phyloP scores from a whole-genome alignment of 2,888 invertebrate genomes.

The Terebella lapidaria region DNA sequence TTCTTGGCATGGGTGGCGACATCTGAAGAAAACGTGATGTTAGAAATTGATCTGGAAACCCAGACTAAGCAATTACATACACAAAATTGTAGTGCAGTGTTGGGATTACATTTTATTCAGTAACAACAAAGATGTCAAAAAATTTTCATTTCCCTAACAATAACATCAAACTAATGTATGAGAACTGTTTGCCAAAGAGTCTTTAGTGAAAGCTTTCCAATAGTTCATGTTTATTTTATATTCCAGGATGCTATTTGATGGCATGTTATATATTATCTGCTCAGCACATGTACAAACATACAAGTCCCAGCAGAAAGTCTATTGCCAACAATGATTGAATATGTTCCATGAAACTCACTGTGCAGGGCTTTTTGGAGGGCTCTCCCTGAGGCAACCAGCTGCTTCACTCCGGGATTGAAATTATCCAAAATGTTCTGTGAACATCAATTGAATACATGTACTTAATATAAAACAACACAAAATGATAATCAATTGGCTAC shows the following conservation, averaged over 20 bases:
- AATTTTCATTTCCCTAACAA: no score
- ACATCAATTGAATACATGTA: neutral
- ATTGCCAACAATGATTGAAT: no score
- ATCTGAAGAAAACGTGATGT: conserved; percentile 20
- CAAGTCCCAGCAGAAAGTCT: no score
- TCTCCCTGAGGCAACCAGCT: conserved; percentile 89
- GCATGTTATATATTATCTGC: no score
- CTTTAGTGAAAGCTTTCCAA: no score
- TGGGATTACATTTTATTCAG: neutral
- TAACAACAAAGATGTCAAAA: neutral
- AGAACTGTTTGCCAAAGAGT: no score
- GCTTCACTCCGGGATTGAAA: conserved; percentile 89
- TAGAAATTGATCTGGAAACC: neutral
- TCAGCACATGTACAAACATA: no score
- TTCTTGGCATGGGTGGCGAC: conserved; percentile 21
- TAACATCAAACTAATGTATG: no score
- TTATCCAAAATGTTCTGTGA: conserved; percentile 84
- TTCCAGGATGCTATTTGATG: no score
- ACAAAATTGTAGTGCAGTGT: neutral
- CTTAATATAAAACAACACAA: neutral
- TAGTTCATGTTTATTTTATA: no score
- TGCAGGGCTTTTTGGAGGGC: conserved; percentile 90
- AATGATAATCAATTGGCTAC: neutral
- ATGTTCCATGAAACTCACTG: conserved; percentile 77
- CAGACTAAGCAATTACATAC: neutral